phyloP scores from a whole-genome alignment of 1,140 invertebrate species.

The Carposina sasakii region DNA sequence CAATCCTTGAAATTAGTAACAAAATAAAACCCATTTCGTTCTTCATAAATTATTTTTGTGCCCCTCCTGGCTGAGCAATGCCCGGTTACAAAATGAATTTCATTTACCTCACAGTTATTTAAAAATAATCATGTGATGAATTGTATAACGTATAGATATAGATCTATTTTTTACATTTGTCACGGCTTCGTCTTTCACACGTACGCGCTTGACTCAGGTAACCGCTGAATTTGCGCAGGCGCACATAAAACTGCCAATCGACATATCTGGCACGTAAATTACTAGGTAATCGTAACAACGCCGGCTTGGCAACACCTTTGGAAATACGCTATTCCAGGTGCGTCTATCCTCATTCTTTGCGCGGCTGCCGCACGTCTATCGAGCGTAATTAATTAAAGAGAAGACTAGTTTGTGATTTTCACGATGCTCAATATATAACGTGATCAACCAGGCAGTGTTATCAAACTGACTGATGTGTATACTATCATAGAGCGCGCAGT shows the following conservation, averaged over 20 bases:
- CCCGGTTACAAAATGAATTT: slow-evolving; percentile 32
- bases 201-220: slow-evolving; percentile 29
- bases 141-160: slow-evolving; percentile 33
- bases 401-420: slow-evolving; percentile 47
- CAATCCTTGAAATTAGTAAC: too few relatives aligned
- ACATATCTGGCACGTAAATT: slow-evolving; percentile 27
- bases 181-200: slow-evolving; percentile 38
- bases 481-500: slow-evolving; percentile 54
- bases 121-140: slow-evolving; percentile 44
- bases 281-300: slow-evolving; percentile 37
- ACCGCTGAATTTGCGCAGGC: slow-evolving; percentile 21
- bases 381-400: slow-evolving; percentile 46
- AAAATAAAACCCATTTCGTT: too few relatives aligned
- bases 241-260: slow-evolving; percentile 22
- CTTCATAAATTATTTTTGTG: too few relatives aligned
- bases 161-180: slow-evolving; percentile 42
- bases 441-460: slow-evolving; percentile 49
- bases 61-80: slow-evolving; percentile 18
- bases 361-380: slow-evolving; percentile 46
- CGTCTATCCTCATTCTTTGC: slow-evolving; percentile 46
- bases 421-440: slow-evolving; percentile 34
- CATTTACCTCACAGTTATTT: slow-evolving; percentile 31
- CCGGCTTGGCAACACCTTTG: slow-evolving; percentile 45
- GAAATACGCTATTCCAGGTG: slow-evolving; percentile 35
- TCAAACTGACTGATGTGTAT: slow-evolving; percentile 58